Percentiles rank a stretch among this genome's conserved stretches.
Conservation (phyloP, 2,797 vertebrate genomes). For the Erpetoichthys calabaricus region DNA sequence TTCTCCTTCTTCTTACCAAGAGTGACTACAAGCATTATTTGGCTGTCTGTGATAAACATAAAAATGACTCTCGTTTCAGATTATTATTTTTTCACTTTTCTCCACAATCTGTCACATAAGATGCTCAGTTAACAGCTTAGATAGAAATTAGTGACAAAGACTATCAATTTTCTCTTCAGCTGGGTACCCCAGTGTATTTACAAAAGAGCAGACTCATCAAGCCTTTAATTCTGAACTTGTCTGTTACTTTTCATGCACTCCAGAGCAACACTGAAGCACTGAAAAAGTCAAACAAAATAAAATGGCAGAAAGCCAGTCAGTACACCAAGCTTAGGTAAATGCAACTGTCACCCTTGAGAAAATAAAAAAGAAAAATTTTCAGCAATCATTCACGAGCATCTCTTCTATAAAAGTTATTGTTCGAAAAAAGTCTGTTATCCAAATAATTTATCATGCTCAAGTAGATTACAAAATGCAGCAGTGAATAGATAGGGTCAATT, state of each 20-base stretch:
- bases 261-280: background rate
- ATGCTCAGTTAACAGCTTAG: constrained; percentile 26
- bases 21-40: background rate
- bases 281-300: background rate
- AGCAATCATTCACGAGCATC: no score
- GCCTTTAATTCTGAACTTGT: background rate
- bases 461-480: no score
- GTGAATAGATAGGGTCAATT: no score
- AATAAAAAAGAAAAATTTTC: background rate
- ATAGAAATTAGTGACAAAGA: constrained; percentile 15
- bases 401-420: no score
- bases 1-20: constrained; percentile 9
- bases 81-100: background rate
- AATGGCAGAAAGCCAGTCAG: background rate
- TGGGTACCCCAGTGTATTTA: constrained; percentile 2
- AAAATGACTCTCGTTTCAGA: background rate
- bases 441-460: no score
- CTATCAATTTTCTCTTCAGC: constrained; percentile 2
- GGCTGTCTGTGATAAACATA: background rate
- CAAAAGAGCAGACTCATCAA: background rate
- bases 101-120: constrained; percentile 1
- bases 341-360: background rate
- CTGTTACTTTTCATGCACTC: background rate
- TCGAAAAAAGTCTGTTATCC: no score
- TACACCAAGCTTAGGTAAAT: background rate